Conservation (phyloP, 1,140 invertebrate species). For the Papilio helenus region DNA sequence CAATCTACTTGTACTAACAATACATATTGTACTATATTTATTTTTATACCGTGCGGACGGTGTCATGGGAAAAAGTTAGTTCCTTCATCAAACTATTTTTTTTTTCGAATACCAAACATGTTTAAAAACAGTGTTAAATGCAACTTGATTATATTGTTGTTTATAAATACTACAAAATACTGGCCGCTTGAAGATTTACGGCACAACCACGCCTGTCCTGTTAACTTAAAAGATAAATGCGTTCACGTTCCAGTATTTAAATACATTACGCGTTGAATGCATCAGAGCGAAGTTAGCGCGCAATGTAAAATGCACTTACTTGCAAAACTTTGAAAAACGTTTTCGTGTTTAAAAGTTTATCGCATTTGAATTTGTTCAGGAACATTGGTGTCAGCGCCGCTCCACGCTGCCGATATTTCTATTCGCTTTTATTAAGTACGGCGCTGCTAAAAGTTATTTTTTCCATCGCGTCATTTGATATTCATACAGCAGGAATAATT, state of each 20-base stretch:
- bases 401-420: neutral
- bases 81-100: too few relatives aligned
- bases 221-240: slow-evolving; percentile 16
- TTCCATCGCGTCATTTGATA: neutral
- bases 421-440: slow-evolving; percentile 9
- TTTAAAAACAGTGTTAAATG: too few relatives aligned
- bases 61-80: too few relatives aligned
- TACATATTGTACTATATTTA: neutral
- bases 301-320: slow-evolving; percentile 17
- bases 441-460: slow-evolving; percentile 8
- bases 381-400: slow-evolving; percentile 13
- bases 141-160: too few relatives aligned
- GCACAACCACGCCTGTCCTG: neutral
- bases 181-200: neutral
- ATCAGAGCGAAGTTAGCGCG: neutral
- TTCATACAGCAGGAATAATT: neutral
- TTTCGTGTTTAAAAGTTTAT: slow-evolving; percentile 30
- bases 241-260: neutral
- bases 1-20: neutral
- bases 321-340: slow-evolving; percentile 30
- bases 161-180: neutral
- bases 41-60: too few relatives aligned
- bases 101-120: too few relatives aligned
- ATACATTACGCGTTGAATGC: slow-evolving; percentile 19
- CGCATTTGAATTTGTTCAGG: slow-evolving; percentile 20